Evolutionary conservation across 2,888 invertebrate species (phyloP), one percentile per base, ranked within the genome.

Genomic region (Melanargia galathea): DNA sequence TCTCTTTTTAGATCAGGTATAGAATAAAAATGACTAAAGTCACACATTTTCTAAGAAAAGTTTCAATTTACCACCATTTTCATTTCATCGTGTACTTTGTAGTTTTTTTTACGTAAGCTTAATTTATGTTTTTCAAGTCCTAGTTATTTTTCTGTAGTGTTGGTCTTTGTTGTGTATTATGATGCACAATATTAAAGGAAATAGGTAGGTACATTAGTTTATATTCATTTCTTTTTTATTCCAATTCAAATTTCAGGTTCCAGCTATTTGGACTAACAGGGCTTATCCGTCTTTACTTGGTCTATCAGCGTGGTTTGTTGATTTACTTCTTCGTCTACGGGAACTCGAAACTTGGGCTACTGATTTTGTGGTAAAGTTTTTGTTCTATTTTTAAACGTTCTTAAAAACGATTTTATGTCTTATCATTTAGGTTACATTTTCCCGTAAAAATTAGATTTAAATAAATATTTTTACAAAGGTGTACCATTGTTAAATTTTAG

Each of bases 301-400:
- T 0, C 92, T 99, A 20, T 95, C 96, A 1, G 93, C 96, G 38
- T 99, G 99, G 99, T 98, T 97, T 84, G 95, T 97, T 33, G 98
- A 99, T 84, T 92, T 99, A 59, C 92, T 98, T 11, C 90, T 96
- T 49, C 92, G 99, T 62, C 92, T 98, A 63, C 93, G 98, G 74
- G 97, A 97, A 80, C 83, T 98, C 57, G 98, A 98, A 86, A 96
- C 96, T 0, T 99, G 98, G 98, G 96, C 97, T 26, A 96, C 97
- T 1, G 98, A 98, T 89, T 98, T 98, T 92, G 96, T 96, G 75
- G 97, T 96, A 86, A 92, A 93, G 33, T 35, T 13, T 8, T 30
- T 8, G 16, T 2, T 11, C 11, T 33, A 10, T 18, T 18, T 33
- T 20, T 6, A 0, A 2, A 7, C 1, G 7, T 49, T 26, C 13